Evolutionary conservation across 2,797 vertebrate species (phyloP), one percentile per base, ranked within the genome.

Genomic region (Scarus forsteni): DNA sequence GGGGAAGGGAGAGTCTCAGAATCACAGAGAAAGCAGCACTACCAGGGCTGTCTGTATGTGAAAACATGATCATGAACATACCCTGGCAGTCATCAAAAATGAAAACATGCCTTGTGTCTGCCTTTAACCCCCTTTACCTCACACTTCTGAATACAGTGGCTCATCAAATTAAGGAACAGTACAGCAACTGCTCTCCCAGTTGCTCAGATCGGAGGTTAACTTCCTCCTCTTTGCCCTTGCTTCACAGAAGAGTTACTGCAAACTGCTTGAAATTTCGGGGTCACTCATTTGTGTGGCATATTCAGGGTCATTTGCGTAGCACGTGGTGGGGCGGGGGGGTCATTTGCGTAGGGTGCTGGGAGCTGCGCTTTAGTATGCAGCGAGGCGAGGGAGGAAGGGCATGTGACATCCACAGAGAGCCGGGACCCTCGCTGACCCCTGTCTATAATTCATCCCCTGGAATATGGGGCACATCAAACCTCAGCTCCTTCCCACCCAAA

Each of bases 391-490:
- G 81, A 83, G 83, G 82, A 83, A 90, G 90, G 89, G 85, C 83
- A 84, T 82, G 90, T 77, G 91, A 93, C 94, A 93, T 93, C 92
- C 90, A 83, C 87, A 88, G 91, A 92, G 93, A 92, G 80, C 85
- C 80, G 60, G 89, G 92, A 94, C 91, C 93, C 90, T 81, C 79
- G 40, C 83, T 94, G 93, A 95, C 93, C 94, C 84, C 89, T 85
- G 84, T 95, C 90, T 92, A 95, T 95, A 93, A 95, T 95, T 95
- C 91, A 95, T 95, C 92, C 88, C 73, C 52, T 80, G 77, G 87
- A 93, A 94, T 87, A 92, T 76, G 82, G 85, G 83, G 76, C 84
- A 81, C 73, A 84, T 86, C 86, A 85, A 89, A 89, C 86, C 85
- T 68, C 40, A 54, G 72, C 73, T 89, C 83, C 68, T 84, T 79